Evolutionary conservation across 2,888 invertebrate species (phyloP).

Genomic region (Drosophila meridiana): DNA sequence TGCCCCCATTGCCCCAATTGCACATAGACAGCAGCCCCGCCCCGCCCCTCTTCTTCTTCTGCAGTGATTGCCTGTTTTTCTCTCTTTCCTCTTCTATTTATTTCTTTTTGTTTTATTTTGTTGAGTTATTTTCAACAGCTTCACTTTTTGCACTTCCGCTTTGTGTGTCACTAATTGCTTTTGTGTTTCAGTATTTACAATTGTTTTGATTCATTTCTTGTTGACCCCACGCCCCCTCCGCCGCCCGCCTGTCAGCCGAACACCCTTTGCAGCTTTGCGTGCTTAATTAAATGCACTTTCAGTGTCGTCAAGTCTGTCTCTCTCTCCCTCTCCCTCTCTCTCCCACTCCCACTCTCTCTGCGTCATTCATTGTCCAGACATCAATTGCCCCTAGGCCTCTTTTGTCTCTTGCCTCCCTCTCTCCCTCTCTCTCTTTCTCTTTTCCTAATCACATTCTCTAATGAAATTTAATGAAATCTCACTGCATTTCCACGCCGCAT

Average conservation of each 20-base stretch:
- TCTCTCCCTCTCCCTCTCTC: not conserved
- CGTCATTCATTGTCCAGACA: conserved; percentile 52
- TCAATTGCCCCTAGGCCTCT: conserved; percentile 58
- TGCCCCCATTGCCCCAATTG: conserved; percentile 27
- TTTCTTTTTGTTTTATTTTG: conserved; percentile 39
- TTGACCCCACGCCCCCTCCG: conserved; percentile 18
- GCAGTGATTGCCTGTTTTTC: conserved; percentile 35
- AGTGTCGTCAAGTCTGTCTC: conserved; percentile 51
- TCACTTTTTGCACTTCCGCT: conserved; percentile 81
- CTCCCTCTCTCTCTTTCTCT: not conserved
- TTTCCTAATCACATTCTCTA: conserved; percentile 53
- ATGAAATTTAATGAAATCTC: conserved; percentile 58
- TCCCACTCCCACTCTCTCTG: conserved; percentile 39
- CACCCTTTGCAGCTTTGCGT: conserved; percentile 20
- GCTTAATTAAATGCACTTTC: conserved; percentile 82
- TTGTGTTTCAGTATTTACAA: conserved; percentile 82
- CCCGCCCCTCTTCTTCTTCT: not conserved
- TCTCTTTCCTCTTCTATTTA: conserved; percentile 18
- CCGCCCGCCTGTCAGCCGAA: not conserved
- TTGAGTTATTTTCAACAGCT: conserved; percentile 76
- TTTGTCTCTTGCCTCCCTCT: conserved; percentile 14
- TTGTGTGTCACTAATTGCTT: conserved; percentile 82
- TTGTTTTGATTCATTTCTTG: conserved; percentile 81
- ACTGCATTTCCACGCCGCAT: conserved; percentile 48
- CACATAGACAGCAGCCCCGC: conserved; percentile 29